phyloP scores from a whole-genome alignment of 2,797 vertebrate species.

The Pseudochaenichthys georgianus region DNA sequence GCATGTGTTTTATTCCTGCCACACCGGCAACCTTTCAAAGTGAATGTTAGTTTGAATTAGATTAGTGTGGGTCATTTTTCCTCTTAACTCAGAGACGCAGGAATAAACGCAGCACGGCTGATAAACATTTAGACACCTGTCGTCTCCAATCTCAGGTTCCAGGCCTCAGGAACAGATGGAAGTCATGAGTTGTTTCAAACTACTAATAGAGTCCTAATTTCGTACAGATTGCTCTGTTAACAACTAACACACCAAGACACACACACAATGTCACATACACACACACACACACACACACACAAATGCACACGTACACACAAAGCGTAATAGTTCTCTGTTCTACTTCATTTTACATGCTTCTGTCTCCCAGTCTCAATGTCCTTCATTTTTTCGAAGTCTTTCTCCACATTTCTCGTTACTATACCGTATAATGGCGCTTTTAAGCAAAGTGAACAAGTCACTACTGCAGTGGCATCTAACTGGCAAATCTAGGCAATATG shows the following conservation, averaged over 20 bases:
- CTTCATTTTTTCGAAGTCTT: constrained; percentile 6
- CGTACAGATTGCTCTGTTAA: constrained; percentile 74
- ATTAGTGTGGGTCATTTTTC: constrained; percentile 83
- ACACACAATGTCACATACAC: too few species aligned
- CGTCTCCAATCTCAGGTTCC: constrained; percentile 78
- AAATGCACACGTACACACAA: constrained; percentile 18
- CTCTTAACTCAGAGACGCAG: constrained; percentile 72
- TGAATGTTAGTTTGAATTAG: constrained; percentile 84
- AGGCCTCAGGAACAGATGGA: constrained; percentile 80
- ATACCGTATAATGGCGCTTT: neutral
- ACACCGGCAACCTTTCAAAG: constrained; percentile 73
- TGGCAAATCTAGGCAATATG: neutral
- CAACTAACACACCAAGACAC: neutral
- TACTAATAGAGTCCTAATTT: constrained; percentile 79
- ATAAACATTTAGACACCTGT: constrained; percentile 89
- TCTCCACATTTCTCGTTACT: neutral
- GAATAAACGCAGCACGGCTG: constrained; percentile 78
- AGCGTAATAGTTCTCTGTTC: constrained; percentile 42
- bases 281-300: constrained; percentile 1
- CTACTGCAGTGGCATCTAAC: neutral
- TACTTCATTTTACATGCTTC: constrained; percentile 47
- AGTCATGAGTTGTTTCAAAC: constrained; percentile 76
- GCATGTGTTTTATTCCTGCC: constrained; percentile 67
- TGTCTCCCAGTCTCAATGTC: constrained; percentile 23
- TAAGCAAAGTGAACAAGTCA: neutral